These are phyloP conservation scores for Troilus luridus DNA, from an alignment of 2,888 invertebrate species.

Conservation along the genomic window DNA sequence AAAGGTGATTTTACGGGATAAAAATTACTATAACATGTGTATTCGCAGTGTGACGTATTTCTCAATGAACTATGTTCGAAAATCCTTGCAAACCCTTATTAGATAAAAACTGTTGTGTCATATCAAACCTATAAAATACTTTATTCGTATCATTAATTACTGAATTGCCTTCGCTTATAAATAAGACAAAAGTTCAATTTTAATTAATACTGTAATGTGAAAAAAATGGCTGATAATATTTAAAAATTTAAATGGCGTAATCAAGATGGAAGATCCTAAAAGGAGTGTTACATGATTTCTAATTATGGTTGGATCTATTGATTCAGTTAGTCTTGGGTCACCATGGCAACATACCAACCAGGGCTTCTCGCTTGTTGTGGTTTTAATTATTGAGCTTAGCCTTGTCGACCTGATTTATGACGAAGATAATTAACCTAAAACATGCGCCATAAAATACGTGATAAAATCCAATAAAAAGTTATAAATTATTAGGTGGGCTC, in stretches of 20 bases:
- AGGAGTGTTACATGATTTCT: background rate
- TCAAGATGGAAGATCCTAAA: background rate
- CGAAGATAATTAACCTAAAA: background rate
- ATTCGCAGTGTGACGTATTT: no score
- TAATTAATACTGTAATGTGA: no score
- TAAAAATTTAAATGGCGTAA: background rate
- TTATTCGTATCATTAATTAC: no score
- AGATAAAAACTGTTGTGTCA: no score
- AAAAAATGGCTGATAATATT: no score
- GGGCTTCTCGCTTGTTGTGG: background rate
- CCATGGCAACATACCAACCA: background rate
- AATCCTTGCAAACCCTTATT: no score
- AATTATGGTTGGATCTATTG: background rate
- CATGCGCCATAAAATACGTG: background rate
- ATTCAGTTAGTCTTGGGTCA: background rate
- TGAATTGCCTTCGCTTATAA: no score
- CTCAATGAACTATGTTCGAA: no score
- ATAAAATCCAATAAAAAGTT: background rate
- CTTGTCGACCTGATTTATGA: background rate
- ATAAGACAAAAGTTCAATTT: no score
- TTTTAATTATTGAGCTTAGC: background rate
- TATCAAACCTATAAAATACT: no score
- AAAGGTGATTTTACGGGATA: no score
- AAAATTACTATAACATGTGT: no score
- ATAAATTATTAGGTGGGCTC: background rate